Percentiles rank a stretch among this genome's conserved stretches.
Conservation (phyloP, 2,113 vertebrate species). For the Hydrolagus affinis region DNA sequence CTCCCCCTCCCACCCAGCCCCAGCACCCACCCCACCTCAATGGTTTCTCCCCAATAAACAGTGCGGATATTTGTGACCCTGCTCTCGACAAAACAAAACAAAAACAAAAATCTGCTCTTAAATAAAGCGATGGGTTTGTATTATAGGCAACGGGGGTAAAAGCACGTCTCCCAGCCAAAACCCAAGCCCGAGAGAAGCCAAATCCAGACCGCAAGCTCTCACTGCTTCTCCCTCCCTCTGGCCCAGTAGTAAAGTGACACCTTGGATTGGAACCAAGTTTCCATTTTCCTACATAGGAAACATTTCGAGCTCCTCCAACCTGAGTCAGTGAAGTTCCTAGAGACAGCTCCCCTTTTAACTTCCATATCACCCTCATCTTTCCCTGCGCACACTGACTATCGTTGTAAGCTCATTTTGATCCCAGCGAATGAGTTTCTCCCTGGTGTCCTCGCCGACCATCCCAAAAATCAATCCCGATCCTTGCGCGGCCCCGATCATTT, state of each 20-base stretch:
- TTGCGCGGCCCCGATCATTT: no score
- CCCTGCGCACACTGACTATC: no score
- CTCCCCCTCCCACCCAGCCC: no score
- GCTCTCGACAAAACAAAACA: background rate
- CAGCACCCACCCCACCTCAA: no score
- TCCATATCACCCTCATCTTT: no score
- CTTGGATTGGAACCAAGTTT: background rate
- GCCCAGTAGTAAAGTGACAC: background rate
- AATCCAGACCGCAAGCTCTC: background rate
- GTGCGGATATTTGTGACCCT: background rate
- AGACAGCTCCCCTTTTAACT: no score
- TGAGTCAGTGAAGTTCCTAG: background rate
- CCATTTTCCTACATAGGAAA: background rate
- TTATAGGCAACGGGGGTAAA: background rate
- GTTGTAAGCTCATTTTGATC: no score
- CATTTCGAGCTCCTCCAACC: background rate
- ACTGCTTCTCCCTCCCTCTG: background rate
- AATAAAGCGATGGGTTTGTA: constrained; percentile 2
- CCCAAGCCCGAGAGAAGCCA: background rate
- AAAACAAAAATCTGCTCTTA: background rate
- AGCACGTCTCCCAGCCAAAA: background rate
- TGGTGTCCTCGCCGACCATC: no score
- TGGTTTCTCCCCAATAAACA: background rate
- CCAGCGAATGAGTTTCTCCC: no score
- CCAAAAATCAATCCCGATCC: no score